These are phyloP conservation scores for Sinodicranocentrus sp. DNA, from an alignment of 2,888 invertebrate species.

Conservation along the genomic window DNA sequence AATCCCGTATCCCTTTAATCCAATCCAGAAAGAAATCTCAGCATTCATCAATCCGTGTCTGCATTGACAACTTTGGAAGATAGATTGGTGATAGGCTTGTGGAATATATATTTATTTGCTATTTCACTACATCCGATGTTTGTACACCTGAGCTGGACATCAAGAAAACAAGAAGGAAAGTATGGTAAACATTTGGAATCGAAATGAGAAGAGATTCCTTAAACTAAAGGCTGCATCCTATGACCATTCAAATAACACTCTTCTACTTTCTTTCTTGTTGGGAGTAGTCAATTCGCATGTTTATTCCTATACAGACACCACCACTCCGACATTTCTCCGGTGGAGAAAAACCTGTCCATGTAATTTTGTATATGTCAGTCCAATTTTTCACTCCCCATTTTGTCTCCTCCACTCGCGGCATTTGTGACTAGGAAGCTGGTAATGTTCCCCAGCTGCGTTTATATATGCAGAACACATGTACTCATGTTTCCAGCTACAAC, in stretches of 20 bases:
- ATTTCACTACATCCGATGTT: too few species aligned
- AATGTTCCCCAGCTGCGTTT: constrained; percentile 54
- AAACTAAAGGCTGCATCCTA: too few species aligned
- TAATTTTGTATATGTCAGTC: constrained; percentile 37
- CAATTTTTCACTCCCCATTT: constrained; percentile 73
- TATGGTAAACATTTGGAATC: constrained; percentile 31
- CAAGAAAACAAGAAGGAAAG: neutral
- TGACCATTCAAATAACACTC: too few species aligned
- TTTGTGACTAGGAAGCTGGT: constrained; percentile 23
- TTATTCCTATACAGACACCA: neutral
- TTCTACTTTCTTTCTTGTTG: neutral
- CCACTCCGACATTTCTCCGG: neutral
- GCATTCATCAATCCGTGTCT: constrained; percentile 58
- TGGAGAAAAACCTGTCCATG: neutral
- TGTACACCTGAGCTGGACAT: constrained; percentile 33
- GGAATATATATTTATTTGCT: too few species aligned
- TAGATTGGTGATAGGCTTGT: constrained; percentile 13
- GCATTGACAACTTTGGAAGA: constrained; percentile 37
- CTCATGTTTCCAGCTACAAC: constrained; percentile 4
- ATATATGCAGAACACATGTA: constrained; percentile 62
- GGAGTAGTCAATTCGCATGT: neutral
- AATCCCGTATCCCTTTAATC: neutral
- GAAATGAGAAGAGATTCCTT: constrained; percentile 8
- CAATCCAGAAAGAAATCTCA: constrained; percentile 38
- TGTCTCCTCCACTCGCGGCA: constrained; percentile 14